Conservation (phyloP, 2,113 vertebrate genomes). For the Poecile atricapillus region DNA sequence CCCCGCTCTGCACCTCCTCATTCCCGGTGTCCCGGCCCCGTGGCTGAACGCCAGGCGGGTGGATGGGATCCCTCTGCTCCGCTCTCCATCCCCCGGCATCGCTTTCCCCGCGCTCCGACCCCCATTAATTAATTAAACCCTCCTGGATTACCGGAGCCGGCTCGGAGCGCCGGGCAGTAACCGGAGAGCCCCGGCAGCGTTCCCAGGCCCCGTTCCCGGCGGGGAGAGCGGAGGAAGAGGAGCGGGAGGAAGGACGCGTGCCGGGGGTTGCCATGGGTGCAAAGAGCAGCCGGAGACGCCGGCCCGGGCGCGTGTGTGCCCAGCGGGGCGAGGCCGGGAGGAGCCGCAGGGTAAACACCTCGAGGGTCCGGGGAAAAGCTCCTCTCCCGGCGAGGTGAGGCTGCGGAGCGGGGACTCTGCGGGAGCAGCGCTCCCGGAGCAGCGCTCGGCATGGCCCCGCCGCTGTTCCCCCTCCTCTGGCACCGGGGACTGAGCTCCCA, state of each 20-base stretch:
- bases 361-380: background rate
- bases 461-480: accelerated
- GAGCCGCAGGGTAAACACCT: constrained; percentile 8
- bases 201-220: background rate
- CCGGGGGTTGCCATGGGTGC: constrained; percentile 18
- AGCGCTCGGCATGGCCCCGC: accelerated
- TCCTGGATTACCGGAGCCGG: background rate
- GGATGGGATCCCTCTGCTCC: background rate
- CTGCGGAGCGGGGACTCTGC: accelerated
- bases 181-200: background rate
- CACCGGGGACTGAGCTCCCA: background rate
- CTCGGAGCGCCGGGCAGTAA: background rate
- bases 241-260: background rate
- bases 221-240: background rate
- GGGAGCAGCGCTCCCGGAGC: background rate
- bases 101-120: background rate
- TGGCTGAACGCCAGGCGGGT: accelerated
- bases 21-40: accelerated
- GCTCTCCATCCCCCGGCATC: background rate
- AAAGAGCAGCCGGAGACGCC: background rate
- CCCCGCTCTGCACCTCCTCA: background rate
- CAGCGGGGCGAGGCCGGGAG: constrained; percentile 25
- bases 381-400: background rate
- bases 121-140: constrained; percentile 29
- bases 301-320: background rate